Percentiles rank a stretch among this genome's conserved stretches.
These are phyloP conservation scores for Serranochromis macrocephalus DNA, from an alignment of 2,113 vertebrate genomes.

Conservation along the genomic window DNA sequence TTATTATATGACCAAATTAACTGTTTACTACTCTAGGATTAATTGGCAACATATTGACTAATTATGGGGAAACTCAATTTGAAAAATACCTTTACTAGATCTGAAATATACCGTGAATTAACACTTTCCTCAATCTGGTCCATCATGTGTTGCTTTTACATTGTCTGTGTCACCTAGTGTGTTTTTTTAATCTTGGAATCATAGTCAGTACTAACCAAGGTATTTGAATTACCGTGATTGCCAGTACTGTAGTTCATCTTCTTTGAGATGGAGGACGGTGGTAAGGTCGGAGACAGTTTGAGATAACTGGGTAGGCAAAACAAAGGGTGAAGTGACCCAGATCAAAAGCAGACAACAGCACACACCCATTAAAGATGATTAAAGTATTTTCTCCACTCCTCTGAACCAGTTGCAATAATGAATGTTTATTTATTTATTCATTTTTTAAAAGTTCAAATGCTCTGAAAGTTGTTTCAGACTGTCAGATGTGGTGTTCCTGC, in stretches of 20 bases:
- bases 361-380: not conserved
- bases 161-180: not conserved
- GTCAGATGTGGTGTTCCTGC: not conserved
- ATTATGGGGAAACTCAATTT: not conserved
- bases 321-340: not conserved
- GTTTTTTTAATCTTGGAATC: not conserved
- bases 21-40: not conserved
- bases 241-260: constrained; percentile 70
- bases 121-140: not conserved
- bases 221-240: constrained; percentile 65
- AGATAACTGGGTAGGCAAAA: constrained; percentile 51
- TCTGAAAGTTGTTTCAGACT: not conserved
- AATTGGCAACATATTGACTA: not conserved
- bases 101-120: not conserved
- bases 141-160: not conserved
- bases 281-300: constrained; percentile 67
- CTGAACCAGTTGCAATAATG: not conserved
- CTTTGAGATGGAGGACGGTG: constrained; percentile 62
- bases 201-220: not conserved
- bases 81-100: not conserved
- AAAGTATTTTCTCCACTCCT: not conserved
- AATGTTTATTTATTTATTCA: not conserved
- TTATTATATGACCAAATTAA: not conserved
- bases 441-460: not conserved
- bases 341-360: not conserved